Evolutionary conservation across 2,888 invertebrate species (phyloP).

Genomic region (Barypeithes pellucidus): DNA sequence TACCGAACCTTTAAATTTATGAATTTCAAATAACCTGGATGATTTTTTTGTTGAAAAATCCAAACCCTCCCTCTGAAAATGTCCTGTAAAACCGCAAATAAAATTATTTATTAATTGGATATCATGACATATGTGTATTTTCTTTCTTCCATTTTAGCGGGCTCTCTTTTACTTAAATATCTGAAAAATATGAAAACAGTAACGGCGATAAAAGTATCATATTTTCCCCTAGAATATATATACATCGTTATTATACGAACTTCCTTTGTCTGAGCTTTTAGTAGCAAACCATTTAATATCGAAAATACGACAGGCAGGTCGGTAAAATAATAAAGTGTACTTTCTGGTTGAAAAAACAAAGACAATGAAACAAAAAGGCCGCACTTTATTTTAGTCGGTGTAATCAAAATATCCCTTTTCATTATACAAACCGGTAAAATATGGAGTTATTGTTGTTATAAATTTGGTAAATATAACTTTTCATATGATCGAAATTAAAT

Average conservation of each 20-base stretch:
- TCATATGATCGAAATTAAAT: no score
- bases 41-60: no score
- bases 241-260: constrained; percentile 12
- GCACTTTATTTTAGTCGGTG: neutral
- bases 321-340: constrained; percentile 13
- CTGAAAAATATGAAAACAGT: neutral
- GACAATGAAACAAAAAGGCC: constrained; percentile 2
- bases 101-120: no score
- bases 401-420: neutral
- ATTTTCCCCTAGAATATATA: constrained; percentile 17
- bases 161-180: neutral
- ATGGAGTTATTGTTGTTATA: no score
- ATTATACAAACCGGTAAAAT: neutral
- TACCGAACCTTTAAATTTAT: no score
- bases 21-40: no score
- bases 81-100: no score
- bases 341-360: constrained; percentile 21
- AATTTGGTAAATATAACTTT: no score
- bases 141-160: neutral
- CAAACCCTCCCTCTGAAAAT: no score
- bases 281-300: constrained; percentile 17
- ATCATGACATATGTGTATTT: no score
- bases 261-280: constrained; percentile 12
- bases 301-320: constrained; percentile 13
- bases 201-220: constrained; percentile 4